Evolutionary conservation across 2,113 vertebrate genomes (phyloP), one percentile per base, ranked within the genome.

Genomic region (Actinemys pallida): DNA sequence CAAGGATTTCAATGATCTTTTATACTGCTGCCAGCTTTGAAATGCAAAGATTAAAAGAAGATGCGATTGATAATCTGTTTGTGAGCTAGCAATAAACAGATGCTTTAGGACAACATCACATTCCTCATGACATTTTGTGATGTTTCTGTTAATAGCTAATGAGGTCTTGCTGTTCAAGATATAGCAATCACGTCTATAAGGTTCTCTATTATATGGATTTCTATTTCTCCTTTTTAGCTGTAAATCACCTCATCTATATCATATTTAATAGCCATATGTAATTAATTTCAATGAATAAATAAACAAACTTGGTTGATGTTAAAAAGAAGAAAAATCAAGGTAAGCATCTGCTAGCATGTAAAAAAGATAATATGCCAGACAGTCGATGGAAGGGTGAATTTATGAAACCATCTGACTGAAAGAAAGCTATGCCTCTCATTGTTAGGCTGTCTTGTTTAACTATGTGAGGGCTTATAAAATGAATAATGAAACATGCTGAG

Each of bases 111-210:
- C 62, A 80, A n/a, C 35, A 53, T 81, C 84, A 86, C 4, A 25
- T 87, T 94, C 80, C 72, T 83, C 35, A 31, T 10, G 39, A 52
- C 84, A 14, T 25, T 10, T 56, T 65, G 50, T 87, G 84, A 87
- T 90, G 79, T 59, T 84, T 90, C 59, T 47, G 12, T 56, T 93
- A 57, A 75, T 94, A 78, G 62, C 35, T 96, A 91, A 96, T 89
- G 90, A 97, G 94, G 81, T 90, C 69, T 84, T 93, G 91, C 89
- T 89, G 86, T 95, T 90, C 87, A 91, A 54, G 11, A 57, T 93
- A 50, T 86, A 84, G 83, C 27, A 75, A 85, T 81, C 65, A 22
- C 20, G 53, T 94, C 93, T 79, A 27, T 14, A 35, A 79, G 10
- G 11, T 54, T 90, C 39, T 83, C 59, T 91, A 85, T 95, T 88